Conservation (phyloP, 2,888 invertebrate species). For the Stenchaetothrips biformis region DNA sequence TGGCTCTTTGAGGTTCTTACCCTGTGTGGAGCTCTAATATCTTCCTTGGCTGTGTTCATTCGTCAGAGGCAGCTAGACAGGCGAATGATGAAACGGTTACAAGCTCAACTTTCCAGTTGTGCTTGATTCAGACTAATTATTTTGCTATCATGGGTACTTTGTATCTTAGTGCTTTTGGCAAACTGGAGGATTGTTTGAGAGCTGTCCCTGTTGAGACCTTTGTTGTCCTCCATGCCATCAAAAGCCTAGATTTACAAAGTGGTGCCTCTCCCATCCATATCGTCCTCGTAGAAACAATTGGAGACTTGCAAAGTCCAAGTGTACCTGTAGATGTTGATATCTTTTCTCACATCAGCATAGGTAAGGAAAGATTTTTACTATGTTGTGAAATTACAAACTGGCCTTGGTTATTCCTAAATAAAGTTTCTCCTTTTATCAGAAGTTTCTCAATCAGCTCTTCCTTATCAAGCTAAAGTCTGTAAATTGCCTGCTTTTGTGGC, state of each 20-base stretch:
- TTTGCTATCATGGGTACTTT: slow-evolving; percentile 37
- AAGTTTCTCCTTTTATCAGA: not conserved
- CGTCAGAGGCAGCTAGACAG: slow-evolving; percentile 63
- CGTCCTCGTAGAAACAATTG: slow-evolving; percentile 40
- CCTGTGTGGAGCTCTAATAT: slow-evolving; percentile 59
- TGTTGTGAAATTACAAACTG: not conserved
- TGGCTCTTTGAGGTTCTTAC: slow-evolving; percentile 75
- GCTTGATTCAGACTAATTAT: slow-evolving; percentile 40
- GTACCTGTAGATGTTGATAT: not conserved
- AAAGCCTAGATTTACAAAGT: slow-evolving; percentile 50
- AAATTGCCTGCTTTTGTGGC: slow-evolving; percentile 59
- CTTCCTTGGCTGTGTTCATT: slow-evolving; percentile 60
- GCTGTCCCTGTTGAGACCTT: slow-evolving; percentile 58
- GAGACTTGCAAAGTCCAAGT: not conserved
- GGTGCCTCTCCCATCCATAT: slow-evolving; percentile 48
- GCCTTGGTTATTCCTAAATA: slow-evolving; percentile 34
- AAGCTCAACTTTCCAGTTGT: slow-evolving; percentile 63
- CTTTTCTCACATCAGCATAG: not conserved
- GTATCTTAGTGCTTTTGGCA: slow-evolving; percentile 42
- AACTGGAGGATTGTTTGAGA: slow-evolving; percentile 38
- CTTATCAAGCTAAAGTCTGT: slow-evolving; percentile 44
- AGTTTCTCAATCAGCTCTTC: slow-evolving; percentile 10
- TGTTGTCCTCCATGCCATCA: slow-evolving; percentile 57
- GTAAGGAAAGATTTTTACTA: not conserved
- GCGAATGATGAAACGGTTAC: slow-evolving; percentile 61